These are phyloP conservation scores for Leptoclinus maculatus DNA, from an alignment of 2,797 vertebrate genomes.

Conservation along the genomic window DNA sequence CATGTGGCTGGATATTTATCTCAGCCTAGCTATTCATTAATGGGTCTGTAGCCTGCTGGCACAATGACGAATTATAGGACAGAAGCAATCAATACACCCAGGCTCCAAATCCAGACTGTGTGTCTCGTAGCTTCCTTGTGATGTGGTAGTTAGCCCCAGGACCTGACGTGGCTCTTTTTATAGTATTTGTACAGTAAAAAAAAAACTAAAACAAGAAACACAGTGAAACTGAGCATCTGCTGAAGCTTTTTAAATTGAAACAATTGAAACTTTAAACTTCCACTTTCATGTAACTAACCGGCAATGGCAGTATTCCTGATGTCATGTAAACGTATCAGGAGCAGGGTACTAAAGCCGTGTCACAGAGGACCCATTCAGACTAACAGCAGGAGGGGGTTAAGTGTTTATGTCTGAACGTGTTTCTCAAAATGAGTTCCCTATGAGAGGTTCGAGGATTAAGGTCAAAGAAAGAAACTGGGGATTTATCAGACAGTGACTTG, in stretches of 20 bases:
- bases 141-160: conserved; percentile 36
- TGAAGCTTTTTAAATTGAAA: not conserved
- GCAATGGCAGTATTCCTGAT: not conserved
- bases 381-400: not conserved
- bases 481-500: not conserved
- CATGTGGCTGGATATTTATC: conserved; percentile 60
- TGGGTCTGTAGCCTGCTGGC: conserved; percentile 65
- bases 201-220: conserved; percentile 6
- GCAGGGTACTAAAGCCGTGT: not conserved
- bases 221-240: not conserved
- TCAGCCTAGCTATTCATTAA: conserved; percentile 64
- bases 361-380: not conserved
- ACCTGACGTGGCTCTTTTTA: conserved; percentile 24
- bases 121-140: conserved; percentile 33
- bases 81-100: conserved; percentile 66
- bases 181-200: conserved; percentile 39
- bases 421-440: not conserved
- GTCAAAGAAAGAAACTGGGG: not conserved
- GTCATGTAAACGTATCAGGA: not conserved
- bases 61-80: conserved; percentile 63
- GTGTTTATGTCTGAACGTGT: not conserved
- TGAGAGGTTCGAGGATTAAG: not conserved
- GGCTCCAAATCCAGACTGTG: conserved; percentile 26
- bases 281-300: not conserved
- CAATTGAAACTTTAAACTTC: not conserved